Evolutionary conservation across 2,113 vertebrate species (phyloP).

Genomic region (Pteronura brasiliensis): DNA sequence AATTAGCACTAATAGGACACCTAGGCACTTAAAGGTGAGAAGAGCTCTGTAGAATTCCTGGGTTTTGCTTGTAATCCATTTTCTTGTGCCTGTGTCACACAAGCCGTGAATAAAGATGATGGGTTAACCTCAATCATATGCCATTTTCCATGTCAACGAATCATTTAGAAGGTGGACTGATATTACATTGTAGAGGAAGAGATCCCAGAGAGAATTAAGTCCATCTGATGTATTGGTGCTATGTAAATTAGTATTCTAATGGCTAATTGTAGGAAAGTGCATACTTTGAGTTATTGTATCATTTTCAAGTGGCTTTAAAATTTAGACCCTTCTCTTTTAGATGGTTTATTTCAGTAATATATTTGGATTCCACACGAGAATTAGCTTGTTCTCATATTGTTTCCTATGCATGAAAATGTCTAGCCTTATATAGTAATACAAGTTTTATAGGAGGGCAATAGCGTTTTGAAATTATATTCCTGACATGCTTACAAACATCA

Average conservation of each 20-base stretch:
- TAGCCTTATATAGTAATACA: slow-evolving; percentile 37
- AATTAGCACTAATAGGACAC: slow-evolving; percentile 54
- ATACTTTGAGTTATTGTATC: slow-evolving; percentile 54
- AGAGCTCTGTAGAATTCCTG: not conserved
- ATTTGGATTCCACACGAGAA: slow-evolving; percentile 34
- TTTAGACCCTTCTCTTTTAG: slow-evolving; percentile 52
- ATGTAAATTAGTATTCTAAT: slow-evolving; percentile 73
- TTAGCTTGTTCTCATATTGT: slow-evolving; percentile 5
- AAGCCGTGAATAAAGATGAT: slow-evolving; percentile 53
- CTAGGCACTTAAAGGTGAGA: not conserved
- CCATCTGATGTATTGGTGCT: slow-evolving; percentile 59
- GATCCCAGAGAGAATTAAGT: slow-evolving; percentile 48
- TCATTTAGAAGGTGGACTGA: slow-evolving; percentile 53
- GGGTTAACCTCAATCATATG: slow-evolving; percentile 56
- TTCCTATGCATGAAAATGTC: slow-evolving; percentile 52
- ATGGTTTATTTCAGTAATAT: slow-evolving; percentile 39
- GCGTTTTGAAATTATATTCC: slow-evolving; percentile 71
- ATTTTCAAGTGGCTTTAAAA: slow-evolving; percentile 50
- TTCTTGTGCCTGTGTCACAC: slow-evolving; percentile 45
- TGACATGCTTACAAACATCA: slow-evolving; percentile 77
- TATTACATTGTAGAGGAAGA: slow-evolving; percentile 25
- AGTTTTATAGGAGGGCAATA: slow-evolving; percentile 56
- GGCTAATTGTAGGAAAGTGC: slow-evolving; percentile 64
- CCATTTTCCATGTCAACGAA: slow-evolving; percentile 55
- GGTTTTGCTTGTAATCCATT: slow-evolving; percentile 43